Evolutionary conservation across 1,140 invertebrate species (phyloP), one percentile per base, ranked within the genome.

Genomic region (Trichonephila clavata): DNA sequence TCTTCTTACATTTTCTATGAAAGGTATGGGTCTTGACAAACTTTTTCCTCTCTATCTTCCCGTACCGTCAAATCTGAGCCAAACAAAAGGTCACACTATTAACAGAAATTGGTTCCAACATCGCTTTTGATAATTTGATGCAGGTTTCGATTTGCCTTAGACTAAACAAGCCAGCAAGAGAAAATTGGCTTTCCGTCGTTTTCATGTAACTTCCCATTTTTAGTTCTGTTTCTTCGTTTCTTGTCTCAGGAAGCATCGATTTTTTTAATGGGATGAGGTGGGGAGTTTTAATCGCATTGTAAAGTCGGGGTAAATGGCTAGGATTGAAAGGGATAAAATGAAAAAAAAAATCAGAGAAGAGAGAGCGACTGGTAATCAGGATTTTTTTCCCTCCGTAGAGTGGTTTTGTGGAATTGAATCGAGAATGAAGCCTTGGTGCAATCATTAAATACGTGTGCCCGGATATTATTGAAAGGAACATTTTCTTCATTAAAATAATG

Each of bases 11-110:
- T 39, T 77, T 32, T 77, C 32, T 77, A 16, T 3, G 32, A 18
- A 18, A 77, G 32, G 71, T 77, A 32, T 16, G 71, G 14, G 16
- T 39, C 27, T 77, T 32, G 27, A 77, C 71, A 77, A 18, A 77
- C 1, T 39, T 77, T 32, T 18, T 1, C 3, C 0, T 18, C 7
- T 39, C 32, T 71, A 7, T 32, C 24, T 77, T 32, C 27, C n/a
- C 14, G n/a, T 68, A 24, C 71, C 71, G 27, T 27, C 71, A 39
- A 77, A 32, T 77, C 27, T 77, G 24, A 18, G 71, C 71, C 18
- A 77, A 77, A 77, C 71, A 77, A 77, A 77, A 77, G 71, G 71
- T 77, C 27, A 32, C 71, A 77, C 71, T 77, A 77, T 77, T 77
- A 77, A 77, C 24, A 77, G 71, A 77, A 77, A 77, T 77, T 77